Conservation (phyloP, 2,113 vertebrate genomes). For the Uria aalge region DNA sequence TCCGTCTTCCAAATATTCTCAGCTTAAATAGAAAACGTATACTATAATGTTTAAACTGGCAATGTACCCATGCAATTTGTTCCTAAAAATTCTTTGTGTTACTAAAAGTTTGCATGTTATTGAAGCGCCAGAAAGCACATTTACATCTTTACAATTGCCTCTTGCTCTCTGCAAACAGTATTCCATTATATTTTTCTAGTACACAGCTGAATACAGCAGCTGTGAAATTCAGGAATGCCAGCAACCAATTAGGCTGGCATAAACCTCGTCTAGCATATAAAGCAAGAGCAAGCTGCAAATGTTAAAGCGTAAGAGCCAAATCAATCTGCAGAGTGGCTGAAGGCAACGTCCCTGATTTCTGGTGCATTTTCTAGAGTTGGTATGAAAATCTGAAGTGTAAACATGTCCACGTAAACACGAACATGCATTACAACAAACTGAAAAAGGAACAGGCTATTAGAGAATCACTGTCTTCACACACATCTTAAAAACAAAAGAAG, state of each 20-base stretch:
- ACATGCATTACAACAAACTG: background rate
- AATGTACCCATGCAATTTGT: background rate
- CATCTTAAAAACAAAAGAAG: background rate
- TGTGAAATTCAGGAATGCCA: constrained; percentile 73
- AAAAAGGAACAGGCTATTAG: background rate
- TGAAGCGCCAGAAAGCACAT: constrained; percentile 61
- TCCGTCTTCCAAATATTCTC: background rate
- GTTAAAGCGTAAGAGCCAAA: constrained; percentile 1
- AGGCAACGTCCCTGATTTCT: background rate
- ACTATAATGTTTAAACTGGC: background rate
- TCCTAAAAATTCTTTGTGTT: constrained; percentile 16
- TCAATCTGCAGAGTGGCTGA: constrained; percentile 3
- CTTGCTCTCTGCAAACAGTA: constrained; percentile 70
- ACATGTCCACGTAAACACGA: background rate
- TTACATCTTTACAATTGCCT: constrained; percentile 67
- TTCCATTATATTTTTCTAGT: constrained; percentile 73
- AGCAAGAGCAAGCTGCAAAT: constrained; percentile 66
- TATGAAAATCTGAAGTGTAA: constrained; percentile 13
- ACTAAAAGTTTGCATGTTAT: constrained; percentile 1
- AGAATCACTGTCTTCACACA: background rate
- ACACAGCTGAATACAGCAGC: constrained; percentile 76
- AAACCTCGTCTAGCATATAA: constrained; percentile 71
- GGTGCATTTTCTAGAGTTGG: background rate
- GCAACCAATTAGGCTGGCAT: constrained; percentile 73
- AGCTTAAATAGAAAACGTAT: background rate